A percentile compares a stretch with the other conserved stretches of the same genome.
phyloP scores from a whole-genome alignment of 2,888 invertebrate species.

The Drosophila setosimentum region DNA sequence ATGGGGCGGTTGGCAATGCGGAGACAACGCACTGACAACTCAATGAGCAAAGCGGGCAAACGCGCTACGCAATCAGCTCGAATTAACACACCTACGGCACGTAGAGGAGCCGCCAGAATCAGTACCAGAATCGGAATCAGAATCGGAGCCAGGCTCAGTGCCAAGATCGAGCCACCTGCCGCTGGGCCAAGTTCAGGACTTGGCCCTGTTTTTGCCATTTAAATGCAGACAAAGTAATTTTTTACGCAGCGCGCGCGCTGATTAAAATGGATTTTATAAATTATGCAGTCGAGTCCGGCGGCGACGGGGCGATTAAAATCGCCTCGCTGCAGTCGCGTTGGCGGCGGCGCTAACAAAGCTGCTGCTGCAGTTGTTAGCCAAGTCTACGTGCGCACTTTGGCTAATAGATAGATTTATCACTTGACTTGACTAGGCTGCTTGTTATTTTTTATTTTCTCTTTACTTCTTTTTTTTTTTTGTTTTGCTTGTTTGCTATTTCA shows the following conservation, averaged over 20 bases:
- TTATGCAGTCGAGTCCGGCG: conserved; percentile 67
- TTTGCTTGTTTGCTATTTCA: conserved; percentile 64
- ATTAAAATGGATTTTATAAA: conserved; percentile 82
- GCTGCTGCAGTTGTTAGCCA: conserved; percentile 21
- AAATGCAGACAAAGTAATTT: conserved; percentile 83
- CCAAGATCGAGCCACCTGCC: conserved; percentile 64
- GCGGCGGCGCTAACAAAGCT: conserved; percentile 61
- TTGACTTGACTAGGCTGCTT: conserved; percentile 51
- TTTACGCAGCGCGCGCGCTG: conserved; percentile 74
- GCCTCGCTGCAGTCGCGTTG: conserved; percentile 65
- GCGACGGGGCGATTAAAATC: conserved; percentile 74
- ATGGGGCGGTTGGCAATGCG: conserved; percentile 62
- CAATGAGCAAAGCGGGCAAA: conserved; percentile 72
- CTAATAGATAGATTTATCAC: conserved; percentile 83
- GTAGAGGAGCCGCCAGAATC: conserved; percentile 41
- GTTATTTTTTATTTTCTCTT: conserved; percentile 35
- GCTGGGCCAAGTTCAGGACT: conserved; percentile 73
- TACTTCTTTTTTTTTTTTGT: not conserved
- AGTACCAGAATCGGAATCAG: conserved; percentile 8
- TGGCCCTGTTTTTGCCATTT: conserved; percentile 67
- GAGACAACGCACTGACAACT: conserved; percentile 76
- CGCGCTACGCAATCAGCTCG: conserved; percentile 61
- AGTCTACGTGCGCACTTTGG: conserved; percentile 63
- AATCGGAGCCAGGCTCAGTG: not conserved
- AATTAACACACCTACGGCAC: conserved; percentile 77